Conservation (phyloP, 2,113 vertebrate species). For the Egretta garzetta region DNA sequence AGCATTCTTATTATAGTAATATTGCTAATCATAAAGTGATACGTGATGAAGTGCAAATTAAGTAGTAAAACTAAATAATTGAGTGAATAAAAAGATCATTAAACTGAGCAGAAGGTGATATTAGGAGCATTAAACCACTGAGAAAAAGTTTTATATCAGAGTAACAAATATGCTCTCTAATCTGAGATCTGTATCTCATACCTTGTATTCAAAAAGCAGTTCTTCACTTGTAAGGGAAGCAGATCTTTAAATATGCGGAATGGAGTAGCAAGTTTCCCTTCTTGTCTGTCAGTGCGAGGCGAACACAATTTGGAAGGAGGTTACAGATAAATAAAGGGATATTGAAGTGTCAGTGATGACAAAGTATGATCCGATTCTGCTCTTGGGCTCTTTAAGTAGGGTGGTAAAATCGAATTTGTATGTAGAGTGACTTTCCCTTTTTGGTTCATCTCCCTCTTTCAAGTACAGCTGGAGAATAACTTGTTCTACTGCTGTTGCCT, state of each 20-base stretch:
- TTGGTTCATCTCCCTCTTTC: background rate
- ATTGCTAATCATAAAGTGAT: conserved; percentile 25
- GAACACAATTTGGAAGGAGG: conserved; percentile 31
- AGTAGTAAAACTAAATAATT: conserved; percentile 42
- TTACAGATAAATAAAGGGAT: conserved; percentile 72
- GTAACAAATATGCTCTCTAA: background rate
- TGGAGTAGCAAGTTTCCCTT: conserved; percentile 1
- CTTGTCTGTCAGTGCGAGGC: conserved; percentile 48
- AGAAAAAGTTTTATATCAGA: conserved; percentile 1
- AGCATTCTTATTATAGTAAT: background rate
- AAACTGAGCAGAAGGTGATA: conserved; percentile 7
- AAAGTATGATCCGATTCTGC: conserved; percentile 59
- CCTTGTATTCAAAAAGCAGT: conserved; percentile 1
- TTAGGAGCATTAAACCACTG: background rate
- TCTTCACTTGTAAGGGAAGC: conserved; percentile 24
- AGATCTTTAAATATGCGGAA: conserved; percentile 4
- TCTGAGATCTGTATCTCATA: conserved; percentile 12
- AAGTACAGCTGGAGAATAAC: conserved; percentile 47
- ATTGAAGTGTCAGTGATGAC: conserved; percentile 72
- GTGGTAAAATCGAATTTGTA: conserved; percentile 47
- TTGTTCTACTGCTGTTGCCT: background rate
- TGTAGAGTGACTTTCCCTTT: conserved; percentile 52
- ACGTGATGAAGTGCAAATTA: conserved; percentile 36
- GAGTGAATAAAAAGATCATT: conserved; percentile 26
- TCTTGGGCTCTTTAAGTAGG: conserved; percentile 38